These are phyloP conservation scores for Cheilosia variabilis DNA, from an alignment of 2,888 invertebrate species.

Conservation along the genomic window DNA sequence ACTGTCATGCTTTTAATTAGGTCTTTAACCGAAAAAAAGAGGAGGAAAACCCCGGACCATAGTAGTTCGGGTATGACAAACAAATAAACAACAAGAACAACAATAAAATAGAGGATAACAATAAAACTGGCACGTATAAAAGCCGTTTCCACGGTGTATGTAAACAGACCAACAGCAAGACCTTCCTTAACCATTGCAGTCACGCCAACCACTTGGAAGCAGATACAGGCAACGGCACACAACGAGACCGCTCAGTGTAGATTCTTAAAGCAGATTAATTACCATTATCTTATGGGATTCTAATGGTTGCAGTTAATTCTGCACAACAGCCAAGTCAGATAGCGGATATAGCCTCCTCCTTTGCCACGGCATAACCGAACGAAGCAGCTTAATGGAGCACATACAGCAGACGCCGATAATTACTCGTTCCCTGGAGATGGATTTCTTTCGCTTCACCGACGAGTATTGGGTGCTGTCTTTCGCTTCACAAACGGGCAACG, in stretches of 20 bases:
- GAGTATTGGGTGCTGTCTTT: not conserved
- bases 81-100: not conserved
- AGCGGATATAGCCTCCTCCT: slow-evolving; percentile 8
- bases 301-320: slow-evolving; percentile 46
- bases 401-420: slow-evolving; percentile 25
- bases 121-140: slow-evolving; percentile 16
- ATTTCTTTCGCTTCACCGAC: not conserved
- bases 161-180: slow-evolving; percentile 11
- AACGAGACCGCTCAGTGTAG: slow-evolving; percentile 19
- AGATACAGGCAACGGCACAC: slow-evolving; percentile 2
- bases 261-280: slow-evolving; percentile 41
- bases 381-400: slow-evolving; percentile 28
- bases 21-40: not conserved
- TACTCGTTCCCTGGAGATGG: slow-evolving; percentile 4
- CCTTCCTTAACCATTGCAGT: not conserved
- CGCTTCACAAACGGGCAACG: not conserved
- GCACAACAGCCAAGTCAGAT: slow-evolving; percentile 33
- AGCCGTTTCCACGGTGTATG: not conserved
- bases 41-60: not conserved
- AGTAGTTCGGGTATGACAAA: not conserved
- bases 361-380: slow-evolving; percentile 3
- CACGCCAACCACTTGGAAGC: not conserved
- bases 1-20: not conserved
- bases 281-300: slow-evolving; percentile 32
- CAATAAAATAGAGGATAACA: slow-evolving; percentile 11